phyloP scores from a whole-genome alignment of 2,797 vertebrate species.

The Manis crassicaudata region DNA sequence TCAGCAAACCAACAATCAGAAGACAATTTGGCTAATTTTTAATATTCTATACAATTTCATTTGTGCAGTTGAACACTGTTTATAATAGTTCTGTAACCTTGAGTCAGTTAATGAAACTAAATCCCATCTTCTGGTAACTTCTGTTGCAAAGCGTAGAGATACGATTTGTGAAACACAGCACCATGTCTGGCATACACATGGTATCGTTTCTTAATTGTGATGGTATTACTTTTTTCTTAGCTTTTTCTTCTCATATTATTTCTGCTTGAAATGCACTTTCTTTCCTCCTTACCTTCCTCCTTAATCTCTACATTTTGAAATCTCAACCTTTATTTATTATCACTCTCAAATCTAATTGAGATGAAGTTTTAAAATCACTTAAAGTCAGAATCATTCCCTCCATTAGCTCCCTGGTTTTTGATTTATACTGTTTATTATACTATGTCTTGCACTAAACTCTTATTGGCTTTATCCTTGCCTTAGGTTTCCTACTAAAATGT shows the following conservation, averaged over 20 bases:
- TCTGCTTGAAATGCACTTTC: neutral
- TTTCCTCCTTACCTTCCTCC: neutral
- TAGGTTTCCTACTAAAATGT: neutral
- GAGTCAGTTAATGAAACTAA: neutral
- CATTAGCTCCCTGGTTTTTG: neutral
- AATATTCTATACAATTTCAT: neutral
- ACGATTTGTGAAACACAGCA: neutral
- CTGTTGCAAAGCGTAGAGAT: rapidly evolving
- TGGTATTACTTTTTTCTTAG: neutral
- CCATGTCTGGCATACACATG: rapidly evolving
- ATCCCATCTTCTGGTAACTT: neutral
- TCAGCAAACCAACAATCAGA: neutral
- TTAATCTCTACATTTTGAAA: neutral
- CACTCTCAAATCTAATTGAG: neutral
- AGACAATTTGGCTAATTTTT: neutral
- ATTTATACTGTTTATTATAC: neutral
- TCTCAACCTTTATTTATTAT: neutral
- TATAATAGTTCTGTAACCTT: neutral
- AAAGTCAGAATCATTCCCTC: neutral
- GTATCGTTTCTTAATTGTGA: neutral
- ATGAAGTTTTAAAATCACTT: neutral
- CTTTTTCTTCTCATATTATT: neutral
- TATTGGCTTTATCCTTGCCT: neutral
- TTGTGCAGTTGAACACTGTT: neutral
- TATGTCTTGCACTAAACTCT: too few species aligned